Conservation (phyloP, 2,797 vertebrate species). For the Acipenser ruthenus region DNA sequence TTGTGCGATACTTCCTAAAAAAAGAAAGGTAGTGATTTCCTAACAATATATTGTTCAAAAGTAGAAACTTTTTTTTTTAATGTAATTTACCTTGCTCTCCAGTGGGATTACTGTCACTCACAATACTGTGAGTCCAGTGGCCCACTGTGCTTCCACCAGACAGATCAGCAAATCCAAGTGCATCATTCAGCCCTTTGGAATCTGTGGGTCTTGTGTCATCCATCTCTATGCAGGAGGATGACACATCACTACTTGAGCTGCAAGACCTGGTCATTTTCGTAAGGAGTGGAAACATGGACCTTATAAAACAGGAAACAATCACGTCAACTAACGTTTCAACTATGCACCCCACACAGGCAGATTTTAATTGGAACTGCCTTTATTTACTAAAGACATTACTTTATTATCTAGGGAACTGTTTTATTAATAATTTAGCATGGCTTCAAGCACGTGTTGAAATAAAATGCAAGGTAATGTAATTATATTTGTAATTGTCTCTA, state of each 20-base stretch:
- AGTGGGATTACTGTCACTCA: conserved; percentile 1
- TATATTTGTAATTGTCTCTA: no score
- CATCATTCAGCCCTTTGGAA: not conserved
- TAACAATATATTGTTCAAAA: no score
- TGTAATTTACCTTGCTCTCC: conserved; percentile 8
- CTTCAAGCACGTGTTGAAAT: no score
- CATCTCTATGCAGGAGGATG: not conserved
- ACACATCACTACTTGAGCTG: not conserved
- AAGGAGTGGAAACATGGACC: not conserved
- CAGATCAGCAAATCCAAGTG: conserved; percentile 1
- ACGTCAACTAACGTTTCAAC: no score
- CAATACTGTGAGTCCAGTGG: not conserved
- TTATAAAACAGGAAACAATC: not conserved
- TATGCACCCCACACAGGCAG: no score
- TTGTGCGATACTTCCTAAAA: not conserved
- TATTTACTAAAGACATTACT: no score
- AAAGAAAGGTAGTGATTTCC: not conserved
- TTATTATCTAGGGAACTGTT: no score
- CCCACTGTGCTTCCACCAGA: not conserved
- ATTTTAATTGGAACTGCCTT: no score
- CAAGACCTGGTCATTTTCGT: not conserved
- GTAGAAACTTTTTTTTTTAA: no score
- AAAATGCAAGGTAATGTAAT: no score
- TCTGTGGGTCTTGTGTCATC: not conserved
- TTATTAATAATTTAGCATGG: no score